These are phyloP conservation scores for Damaliscus lunatus DNA, from an alignment of 2,113 vertebrate species.

Conservation along the genomic window DNA sequence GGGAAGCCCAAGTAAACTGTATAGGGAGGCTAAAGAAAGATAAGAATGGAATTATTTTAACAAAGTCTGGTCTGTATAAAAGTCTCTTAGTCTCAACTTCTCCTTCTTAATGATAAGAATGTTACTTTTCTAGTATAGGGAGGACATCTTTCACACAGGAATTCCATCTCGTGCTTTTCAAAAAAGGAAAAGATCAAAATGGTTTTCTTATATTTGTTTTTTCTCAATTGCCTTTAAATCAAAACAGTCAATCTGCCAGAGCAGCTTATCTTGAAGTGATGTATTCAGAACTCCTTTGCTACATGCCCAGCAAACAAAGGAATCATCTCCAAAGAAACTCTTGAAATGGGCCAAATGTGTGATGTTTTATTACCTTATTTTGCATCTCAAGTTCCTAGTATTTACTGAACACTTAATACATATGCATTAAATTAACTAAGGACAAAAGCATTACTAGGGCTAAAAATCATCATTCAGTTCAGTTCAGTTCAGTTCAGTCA, in stretches of 20 bases:
- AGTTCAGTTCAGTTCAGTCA: no score
- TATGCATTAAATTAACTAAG: background rate
- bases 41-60: background rate
- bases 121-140: background rate
- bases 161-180: background rate
- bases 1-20: background rate
- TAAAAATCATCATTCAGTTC: background rate
- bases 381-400: background rate
- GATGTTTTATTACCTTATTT: background rate
- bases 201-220: background rate
- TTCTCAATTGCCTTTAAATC: background rate
- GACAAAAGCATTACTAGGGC: background rate
- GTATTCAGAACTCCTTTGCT: background rate
- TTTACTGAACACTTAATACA: background rate
- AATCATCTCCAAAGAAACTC: background rate
- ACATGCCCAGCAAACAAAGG: background rate
- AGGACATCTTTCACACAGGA: background rate
- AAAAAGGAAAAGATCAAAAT: background rate
- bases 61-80: background rate
- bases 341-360: background rate
- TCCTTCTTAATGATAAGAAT: background rate
- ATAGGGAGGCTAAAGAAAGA: background rate
- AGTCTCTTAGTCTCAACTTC: background rate
- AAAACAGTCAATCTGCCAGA: background rate
- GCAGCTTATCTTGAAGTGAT: background rate